Evolutionary conservation across 2,113 vertebrate genomes (phyloP), one percentile per base, ranked within the genome.

Genomic region (Argyrosomus japonicus): DNA sequence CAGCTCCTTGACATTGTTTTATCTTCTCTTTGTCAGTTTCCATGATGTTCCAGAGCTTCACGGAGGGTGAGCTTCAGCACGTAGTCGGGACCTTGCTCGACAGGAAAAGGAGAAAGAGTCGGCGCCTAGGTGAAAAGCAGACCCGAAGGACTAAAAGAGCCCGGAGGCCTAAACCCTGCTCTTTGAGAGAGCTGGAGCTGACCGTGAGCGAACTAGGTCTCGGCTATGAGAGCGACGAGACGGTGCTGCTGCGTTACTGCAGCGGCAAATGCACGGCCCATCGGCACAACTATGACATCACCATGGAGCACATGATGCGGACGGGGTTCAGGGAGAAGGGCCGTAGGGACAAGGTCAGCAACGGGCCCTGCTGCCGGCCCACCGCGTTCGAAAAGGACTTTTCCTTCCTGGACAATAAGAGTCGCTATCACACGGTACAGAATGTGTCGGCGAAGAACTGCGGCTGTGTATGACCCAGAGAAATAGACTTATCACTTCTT

Each of bases 211-310:
- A 99, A 79, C 95, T 99, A 85, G 97, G 97, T 50, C 94, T 99
- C 50, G 97, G 97, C 79, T 98, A 97, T 21, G 77, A 97, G 17
- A 98, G 98, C 0, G 97, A 99, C 2, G 98, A 99, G 95, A 98
- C 95, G 0, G 94, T 99, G 51, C 82, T 96, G 47, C 97, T 99
- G 92, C 96, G 96, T 70, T 99, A 99, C 96, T 99, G 98, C 96
- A 97, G 96, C 19, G 98, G 98, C 43, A 97, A 95, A 0, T 99
- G 98, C 81, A 90, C 92, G 9, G 87, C 93, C 0, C 94, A 95
- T 2, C 86, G 96, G 63, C 94, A 96, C 53, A 96, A 97, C 94
- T 98, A 99, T 29, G 98, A 99, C 95, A 91, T 99, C 19, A 95
- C 96, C 1, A 95, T 99, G 87, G 95, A 96, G 79, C 94, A 96